Evolutionary conservation across 2,888 invertebrate species (phyloP).

Genomic region (Magallana nippona): DNA sequence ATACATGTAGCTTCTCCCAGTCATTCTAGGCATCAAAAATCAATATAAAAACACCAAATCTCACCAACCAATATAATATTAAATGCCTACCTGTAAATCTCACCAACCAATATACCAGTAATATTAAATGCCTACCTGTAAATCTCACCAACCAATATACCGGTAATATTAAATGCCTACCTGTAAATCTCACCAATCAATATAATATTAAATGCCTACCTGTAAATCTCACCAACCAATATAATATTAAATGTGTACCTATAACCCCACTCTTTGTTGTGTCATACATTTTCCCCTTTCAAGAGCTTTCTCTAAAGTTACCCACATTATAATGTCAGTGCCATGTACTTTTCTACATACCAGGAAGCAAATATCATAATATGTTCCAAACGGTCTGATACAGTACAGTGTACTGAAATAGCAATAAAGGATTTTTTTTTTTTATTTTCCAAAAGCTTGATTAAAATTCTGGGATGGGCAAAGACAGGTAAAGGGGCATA

Average conservation of each 20-base stretch:
- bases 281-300: background rate
- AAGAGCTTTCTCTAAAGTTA: background rate
- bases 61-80: background rate
- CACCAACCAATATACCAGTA: background rate
- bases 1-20: slow-evolving; percentile 20
- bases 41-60: slow-evolving; percentile 14
- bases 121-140: background rate
- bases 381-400: background rate
- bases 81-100: background rate
- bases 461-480: too few relatives aligned
- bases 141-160: background rate
- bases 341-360: background rate
- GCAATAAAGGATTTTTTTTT: too few relatives aligned
- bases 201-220: background rate
- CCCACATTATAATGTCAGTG: background rate
- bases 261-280: background rate
- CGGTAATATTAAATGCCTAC: background rate
- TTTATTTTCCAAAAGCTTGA: too few relatives aligned
- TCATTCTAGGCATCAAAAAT: slow-evolving; percentile 4
- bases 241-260: too few relatives aligned
- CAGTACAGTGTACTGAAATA: background rate
- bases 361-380: background rate
- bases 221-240: too few relatives aligned
- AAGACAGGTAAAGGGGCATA: too few relatives aligned
- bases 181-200: slow-evolving; percentile 16